Base-by-base conservation (phyloP, 2,888 invertebrate genomes). In the Spisula subtruncata region DNA sequence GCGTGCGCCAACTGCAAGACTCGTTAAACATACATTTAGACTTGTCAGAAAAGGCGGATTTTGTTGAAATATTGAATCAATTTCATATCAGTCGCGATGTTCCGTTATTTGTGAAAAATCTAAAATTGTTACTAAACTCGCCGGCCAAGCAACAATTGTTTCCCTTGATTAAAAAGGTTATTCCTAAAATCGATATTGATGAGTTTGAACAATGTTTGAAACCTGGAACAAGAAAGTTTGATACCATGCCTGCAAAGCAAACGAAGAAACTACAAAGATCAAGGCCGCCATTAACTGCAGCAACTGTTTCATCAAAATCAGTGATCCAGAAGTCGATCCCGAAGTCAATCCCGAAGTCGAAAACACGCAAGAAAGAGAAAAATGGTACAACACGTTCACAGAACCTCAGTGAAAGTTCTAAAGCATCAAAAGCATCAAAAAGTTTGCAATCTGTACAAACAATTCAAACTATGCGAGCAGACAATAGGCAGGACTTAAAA, bases 121-220 rank as follows among this genome's bases (percentile, higher is more conserved):
- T 96, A 16, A 92, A 93, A 66, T 90, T 93, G 25, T 90, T 96
- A n/a, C 92, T 96, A 10, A 95, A 96, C 89, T 96, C 96, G 10
- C 95, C 96, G 4, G 95, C 94, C 32, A 96, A 96, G 85, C 90
- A 94, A 46, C 94, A 95, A 83, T 86, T 95, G 80, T 92, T 95
- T 20, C 91, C 93, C 0, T 83, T 95, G 25, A 94, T 96, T 10
- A 90, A 95, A n/a, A 92, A 93, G 80, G 94, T 96, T 20, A 94
- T 96, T 51, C 95, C 95, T 8, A 92, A 89, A 20, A 84, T 92
- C 8, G 95, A 96, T 81, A 75, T 94, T 12, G 94, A 93, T 20
- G 93, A 93, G 0, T 96, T 95, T 91, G 96, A 96, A 81, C 89
- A 87, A 20, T 91, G 86, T 51, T 32, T 89, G n/a, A 79, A 66